Evolutionary conservation across 92 coral and sea anemone species (phyloP).

Genomic region (Hydrozoanthus gracilis): DNA sequence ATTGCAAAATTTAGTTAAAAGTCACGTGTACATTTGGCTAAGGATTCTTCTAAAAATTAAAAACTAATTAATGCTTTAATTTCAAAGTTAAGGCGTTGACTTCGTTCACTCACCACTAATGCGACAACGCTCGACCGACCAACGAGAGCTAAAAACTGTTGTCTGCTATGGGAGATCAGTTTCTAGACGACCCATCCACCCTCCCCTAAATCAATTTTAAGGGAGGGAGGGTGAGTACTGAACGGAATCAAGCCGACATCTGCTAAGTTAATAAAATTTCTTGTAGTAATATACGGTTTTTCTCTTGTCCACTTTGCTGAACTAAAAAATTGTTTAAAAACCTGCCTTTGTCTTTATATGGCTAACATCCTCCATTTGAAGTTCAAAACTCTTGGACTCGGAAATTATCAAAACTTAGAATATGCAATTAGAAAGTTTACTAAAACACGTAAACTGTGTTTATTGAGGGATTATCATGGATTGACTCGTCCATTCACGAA

Average conservation of each 20-base stretch:
- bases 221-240: background rate
- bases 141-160: too few relatives aligned
- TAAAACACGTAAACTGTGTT: background rate
- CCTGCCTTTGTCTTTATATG: background rate
- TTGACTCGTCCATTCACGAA: too few relatives aligned
- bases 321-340: constrained; percentile 23
- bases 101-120: too few relatives aligned
- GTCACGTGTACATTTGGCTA: background rate
- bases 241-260: too few relatives aligned
- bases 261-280: constrained; percentile 16
- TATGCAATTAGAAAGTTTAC: constrained; percentile 18
- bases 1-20: constrained; percentile 36
- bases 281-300: constrained; percentile 19
- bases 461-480: too few relatives aligned
- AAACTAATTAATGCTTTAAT: background rate
- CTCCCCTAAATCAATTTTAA: background rate
- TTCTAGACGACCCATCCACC: too few relatives aligned
- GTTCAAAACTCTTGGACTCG: constrained; percentile 29
- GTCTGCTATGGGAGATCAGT: too few relatives aligned
- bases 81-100: background rate
- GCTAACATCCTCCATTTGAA: constrained; percentile 4
- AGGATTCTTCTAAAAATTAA: background rate
- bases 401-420: constrained; percentile 31
- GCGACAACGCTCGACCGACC: too few relatives aligned
- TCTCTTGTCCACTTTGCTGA: constrained; percentile 23